Evolutionary conservation across 1,140 invertebrate genomes (phyloP).

Genomic region (Calephelis nemesis): DNA sequence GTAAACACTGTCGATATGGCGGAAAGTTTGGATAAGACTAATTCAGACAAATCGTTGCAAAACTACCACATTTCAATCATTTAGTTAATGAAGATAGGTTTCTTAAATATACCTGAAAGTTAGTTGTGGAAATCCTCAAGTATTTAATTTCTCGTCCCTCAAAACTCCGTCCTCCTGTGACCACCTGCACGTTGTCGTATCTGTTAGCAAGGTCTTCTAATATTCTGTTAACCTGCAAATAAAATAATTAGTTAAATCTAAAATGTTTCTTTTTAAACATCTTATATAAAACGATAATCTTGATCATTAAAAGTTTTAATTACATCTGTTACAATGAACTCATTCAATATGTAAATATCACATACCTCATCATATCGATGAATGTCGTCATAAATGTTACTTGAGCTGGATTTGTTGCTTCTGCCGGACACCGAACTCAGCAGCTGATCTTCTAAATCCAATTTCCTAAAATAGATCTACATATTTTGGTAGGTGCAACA

Average conservation of each 20-base stretch:
- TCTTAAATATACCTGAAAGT: constrained; percentile 63
- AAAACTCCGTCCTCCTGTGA: constrained; percentile 62
- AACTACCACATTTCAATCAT: too few relatives aligned
- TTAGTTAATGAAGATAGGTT: not conserved
- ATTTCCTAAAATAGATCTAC: constrained; percentile 72
- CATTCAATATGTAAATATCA: not conserved
- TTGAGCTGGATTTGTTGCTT: constrained; percentile 28
- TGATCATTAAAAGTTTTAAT: too few relatives aligned
- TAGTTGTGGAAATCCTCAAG: constrained; percentile 75
- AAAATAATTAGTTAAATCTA: not conserved
- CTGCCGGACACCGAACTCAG: constrained; percentile 43
- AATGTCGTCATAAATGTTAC: constrained; percentile 33
- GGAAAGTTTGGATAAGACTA: too few relatives aligned
- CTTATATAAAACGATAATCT: too few relatives aligned
- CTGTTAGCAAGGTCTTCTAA: constrained; percentile 64
- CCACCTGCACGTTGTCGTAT: constrained; percentile 15
- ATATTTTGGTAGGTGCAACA: too few relatives aligned
- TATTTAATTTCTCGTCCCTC: constrained; percentile 77
- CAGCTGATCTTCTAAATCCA: constrained; percentile 81
- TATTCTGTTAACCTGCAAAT: constrained; percentile 74
- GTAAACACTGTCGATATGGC: too few relatives aligned
- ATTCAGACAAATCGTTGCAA: too few relatives aligned
- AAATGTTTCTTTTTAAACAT: too few relatives aligned
- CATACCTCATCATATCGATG: constrained; percentile 38
- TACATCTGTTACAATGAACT: too few relatives aligned